Evolutionary conservation across 2,888 invertebrate genomes (phyloP), one percentile per base, ranked within the genome.

Genomic region (Acanthococcus lagerstroemiae): DNA sequence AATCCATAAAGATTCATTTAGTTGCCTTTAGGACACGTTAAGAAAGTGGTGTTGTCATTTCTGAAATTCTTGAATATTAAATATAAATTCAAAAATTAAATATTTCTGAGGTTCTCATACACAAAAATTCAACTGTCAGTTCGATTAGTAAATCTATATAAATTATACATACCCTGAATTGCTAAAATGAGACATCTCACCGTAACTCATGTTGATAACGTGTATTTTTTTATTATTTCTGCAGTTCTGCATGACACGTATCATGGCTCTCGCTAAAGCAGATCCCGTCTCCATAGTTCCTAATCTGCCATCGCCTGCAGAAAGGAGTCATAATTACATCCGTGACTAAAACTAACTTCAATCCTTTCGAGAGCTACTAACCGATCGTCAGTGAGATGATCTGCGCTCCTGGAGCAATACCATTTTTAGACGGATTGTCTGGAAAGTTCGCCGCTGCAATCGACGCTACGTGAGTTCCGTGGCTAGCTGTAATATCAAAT

Each of bases 171-270:
- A 91, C 90, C 96, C 95, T 6, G 87, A 78, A 76, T 91, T 88
- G 2, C 90, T 84, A 88, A 93, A 94, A 76, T 93, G 89, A 0
- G 92, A 85, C 72, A 90, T 91, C 77, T 97, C 97, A 0, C 97
- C 97, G 73, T 96, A 99, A 74, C 95, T 96, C 91, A 95, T 96
- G 76, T 99, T 99, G 71, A 97, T 90, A 0, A 97, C 86, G 74
- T 97, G 90, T 58, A 92, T 80, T 72, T 72, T 71, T 50, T 71
- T 71, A 6, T 72, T 69, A n/a, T 81, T 81, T 73, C 87, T 84
- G 66, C 75, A 74, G 37, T 74, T 75, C 63, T 77, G 75, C 87
- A 91, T 91, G 44, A 92, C 81, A 76, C 87, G 85, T 71, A 90
- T 87, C 80, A 95, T 95, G 7, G 95, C 95, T 69, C 97, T 80